Base-by-base conservation (phyloP, 2,888 invertebrate species). In the Papilio protenor region DNA sequence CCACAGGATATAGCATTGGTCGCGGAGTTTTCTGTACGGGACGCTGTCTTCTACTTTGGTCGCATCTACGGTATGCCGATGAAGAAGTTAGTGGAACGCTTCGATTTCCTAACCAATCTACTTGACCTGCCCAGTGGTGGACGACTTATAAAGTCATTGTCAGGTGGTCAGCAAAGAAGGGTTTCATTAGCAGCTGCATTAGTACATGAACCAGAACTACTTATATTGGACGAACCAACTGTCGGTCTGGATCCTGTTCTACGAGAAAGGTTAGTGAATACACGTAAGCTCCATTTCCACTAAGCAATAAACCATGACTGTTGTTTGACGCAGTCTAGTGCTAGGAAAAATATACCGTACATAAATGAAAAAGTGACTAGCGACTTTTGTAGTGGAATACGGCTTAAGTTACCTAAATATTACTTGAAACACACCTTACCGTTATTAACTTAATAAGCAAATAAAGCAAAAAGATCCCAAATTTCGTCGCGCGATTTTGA, bases 191-290 rank as follows among this genome's bases (percentile, higher is more conserved):
- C 98, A 0, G 97, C 97, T 8, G 98, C 98, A 0, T 92, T 99
- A 86, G 96, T 99, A 0, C 98, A 98, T 86, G 97, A 97, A 83
- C 98, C 99, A 0, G 97, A 98, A 88, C 91, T 99, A 49, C 93
- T 99, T 47, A 98, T 99, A 79, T 91, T 99, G 84, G 99, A 99
- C 86, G 99, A 99, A 87, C 98, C 98, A 0, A 99, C 98, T 0
- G 98, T 98, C n/a, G 99, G 98, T 0, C 95, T 99, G 79, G 99
- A 99, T 93, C 98, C 98, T 0, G 96, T 98, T 81, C 92, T 99
- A 76, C 95, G 98, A 89, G 97, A 97, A 90, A 96, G 96, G 98
- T 97, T 89, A 92, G 94, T 85, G n/a, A 21, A 14, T 16, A 55
- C 33, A 33, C 40, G 8, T 40, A 40, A 40, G 40, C 40, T 8